Conservation (phyloP, 1,140 invertebrate genomes). For the Apolygus lucorum region DNA sequence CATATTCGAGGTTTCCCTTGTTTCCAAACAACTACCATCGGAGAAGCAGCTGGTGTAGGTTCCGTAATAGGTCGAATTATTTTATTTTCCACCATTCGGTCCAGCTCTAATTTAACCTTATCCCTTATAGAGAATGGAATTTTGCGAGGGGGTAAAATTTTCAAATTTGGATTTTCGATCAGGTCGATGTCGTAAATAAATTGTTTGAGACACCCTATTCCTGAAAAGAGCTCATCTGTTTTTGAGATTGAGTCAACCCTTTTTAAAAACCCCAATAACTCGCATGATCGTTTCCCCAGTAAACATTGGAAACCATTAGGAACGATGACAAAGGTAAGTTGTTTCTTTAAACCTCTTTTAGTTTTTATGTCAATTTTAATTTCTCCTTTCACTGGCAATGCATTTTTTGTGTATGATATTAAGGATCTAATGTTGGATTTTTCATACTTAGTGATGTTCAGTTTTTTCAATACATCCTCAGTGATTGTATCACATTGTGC, state of each 20-base stretch:
- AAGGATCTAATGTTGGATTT: background rate
- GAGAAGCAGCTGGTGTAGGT: conserved; percentile 24
- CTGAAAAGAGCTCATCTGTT: background rate
- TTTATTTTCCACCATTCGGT: conserved; percentile 14
- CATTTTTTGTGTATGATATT: background rate
- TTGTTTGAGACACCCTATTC: conserved; percentile 21
- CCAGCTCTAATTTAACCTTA: conserved; percentile 23
- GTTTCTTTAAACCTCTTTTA: background rate
- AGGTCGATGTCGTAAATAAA: conserved; percentile 24
- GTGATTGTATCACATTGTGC: conserved; percentile 1
- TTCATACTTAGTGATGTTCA: background rate
- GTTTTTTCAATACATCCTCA: background rate
- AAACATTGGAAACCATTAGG: background rate
- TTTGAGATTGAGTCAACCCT: background rate
- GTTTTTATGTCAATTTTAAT: background rate
- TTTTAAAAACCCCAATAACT: background rate
- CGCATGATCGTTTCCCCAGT: background rate
- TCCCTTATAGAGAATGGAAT: conserved; percentile 20
- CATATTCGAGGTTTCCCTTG: conserved; percentile 20
- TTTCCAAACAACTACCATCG: conserved; percentile 19
- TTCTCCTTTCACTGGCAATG: background rate
- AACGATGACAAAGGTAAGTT: background rate
- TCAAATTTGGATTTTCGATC: conserved; percentile 19
- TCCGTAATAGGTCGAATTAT: conserved; percentile 23
- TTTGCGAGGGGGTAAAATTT: conserved; percentile 18